Conservation (phyloP, 53 echinoderm and acorn worm genomes). For the Actinopyga echinites region DNA sequence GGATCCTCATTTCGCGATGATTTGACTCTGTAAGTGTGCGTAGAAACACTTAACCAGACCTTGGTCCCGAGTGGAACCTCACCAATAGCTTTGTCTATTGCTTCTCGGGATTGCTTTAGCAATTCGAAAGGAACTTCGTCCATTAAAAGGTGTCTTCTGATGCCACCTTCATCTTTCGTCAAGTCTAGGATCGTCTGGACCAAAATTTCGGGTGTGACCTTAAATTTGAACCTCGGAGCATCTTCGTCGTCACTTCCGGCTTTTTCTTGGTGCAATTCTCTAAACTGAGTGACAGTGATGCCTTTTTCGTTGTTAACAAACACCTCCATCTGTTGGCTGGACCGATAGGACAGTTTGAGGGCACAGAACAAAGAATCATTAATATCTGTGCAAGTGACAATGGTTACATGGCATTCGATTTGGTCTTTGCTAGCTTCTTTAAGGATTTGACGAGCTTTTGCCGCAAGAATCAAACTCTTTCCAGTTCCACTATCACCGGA, state of each 20-base stretch:
- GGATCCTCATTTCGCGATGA: neutral
- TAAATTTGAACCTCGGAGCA: neutral
- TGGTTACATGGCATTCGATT: neutral
- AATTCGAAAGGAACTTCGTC: conserved; percentile 44
- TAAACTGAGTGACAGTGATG: neutral
- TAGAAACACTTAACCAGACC: conserved; percentile 21
- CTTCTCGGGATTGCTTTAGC: conserved; percentile 10
- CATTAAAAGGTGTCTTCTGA: neutral
- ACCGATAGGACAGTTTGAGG: conserved; percentile 19
- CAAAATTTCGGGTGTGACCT: conserved; percentile 21
- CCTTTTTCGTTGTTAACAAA: neutral
- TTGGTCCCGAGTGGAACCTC: neutral
- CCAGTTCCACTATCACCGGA: conserved; percentile 30
- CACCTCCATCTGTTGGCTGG: conserved; percentile 13
- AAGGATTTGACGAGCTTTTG: conserved; percentile 14
- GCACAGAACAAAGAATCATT: conserved; percentile 26
- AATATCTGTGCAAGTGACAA: conserved; percentile 37
- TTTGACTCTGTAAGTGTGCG: conserved; percentile 31
- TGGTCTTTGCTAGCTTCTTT: neutral
- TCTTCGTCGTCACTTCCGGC: neutral
- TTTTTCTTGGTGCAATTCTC: conserved; percentile 5
- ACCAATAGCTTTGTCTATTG: neutral
- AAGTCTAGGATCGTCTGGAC: conserved; percentile 1
- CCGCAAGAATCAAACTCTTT: conserved; percentile 41
- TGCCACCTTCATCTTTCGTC: neutral